Percentiles rank a stretch among this genome's conserved stretches.
phyloP scores from a whole-genome alignment of 2,113 vertebrate genomes.

The Columba janthina region DNA sequence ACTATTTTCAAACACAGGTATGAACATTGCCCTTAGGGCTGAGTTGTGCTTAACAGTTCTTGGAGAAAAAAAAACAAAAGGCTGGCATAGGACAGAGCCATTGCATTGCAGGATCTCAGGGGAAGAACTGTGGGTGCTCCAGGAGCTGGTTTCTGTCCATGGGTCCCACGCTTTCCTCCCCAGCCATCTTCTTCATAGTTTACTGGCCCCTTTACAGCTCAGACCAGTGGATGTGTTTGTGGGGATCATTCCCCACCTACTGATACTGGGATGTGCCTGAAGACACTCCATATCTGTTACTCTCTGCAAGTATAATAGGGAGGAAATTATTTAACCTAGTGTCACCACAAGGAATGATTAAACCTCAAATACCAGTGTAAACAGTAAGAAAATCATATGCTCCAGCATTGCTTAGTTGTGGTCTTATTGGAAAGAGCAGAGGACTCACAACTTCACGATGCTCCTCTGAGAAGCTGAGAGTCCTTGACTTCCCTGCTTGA shows the following conservation, averaged over 20 bases:
- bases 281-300: background rate
- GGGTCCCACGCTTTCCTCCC: background rate
- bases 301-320: background rate
- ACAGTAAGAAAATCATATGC: background rate
- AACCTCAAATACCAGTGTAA: background rate
- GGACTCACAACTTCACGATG: background rate
- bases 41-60: background rate
- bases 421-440: background rate
- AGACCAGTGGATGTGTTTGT: background rate
- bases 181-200: background rate
- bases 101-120: background rate
- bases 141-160: background rate
- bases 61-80: background rate
- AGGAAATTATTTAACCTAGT: background rate
- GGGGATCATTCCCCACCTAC: background rate
- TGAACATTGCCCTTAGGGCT: background rate
- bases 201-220: background rate
- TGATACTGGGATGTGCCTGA: background rate
- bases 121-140: background rate
- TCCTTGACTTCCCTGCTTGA: background rate
- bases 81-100: background rate
- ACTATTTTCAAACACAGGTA: background rate
- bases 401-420: background rate
- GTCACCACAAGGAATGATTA: background rate
- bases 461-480: background rate